Percentiles rank a stretch among this genome's conserved stretches.
Conservation (phyloP, 1,140 invertebrate genomes). For the Adelges cooleyi region DNA sequence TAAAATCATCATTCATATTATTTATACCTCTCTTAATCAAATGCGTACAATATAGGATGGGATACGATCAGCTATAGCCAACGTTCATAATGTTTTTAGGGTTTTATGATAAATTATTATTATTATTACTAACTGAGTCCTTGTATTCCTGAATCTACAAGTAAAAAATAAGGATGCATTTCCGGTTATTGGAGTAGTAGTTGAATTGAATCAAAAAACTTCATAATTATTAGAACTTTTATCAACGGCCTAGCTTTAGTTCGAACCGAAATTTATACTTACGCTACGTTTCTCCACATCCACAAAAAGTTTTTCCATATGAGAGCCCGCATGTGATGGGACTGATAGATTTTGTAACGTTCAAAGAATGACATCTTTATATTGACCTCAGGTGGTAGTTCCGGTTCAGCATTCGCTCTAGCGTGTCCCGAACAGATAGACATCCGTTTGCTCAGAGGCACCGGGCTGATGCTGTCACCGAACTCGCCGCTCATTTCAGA, state of each 20-base stretch:
- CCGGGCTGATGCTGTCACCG: constrained; percentile 62
- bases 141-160: background rate
- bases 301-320: constrained; percentile 85
- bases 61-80: too few relatives aligned
- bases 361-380: constrained; percentile 42
- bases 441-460: constrained; percentile 35
- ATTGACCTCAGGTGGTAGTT: constrained; percentile 49
- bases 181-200: background rate
- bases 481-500: constrained; percentile 72
- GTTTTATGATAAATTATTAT: too few relatives aligned
- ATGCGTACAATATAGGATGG: too few relatives aligned
- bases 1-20: background rate
- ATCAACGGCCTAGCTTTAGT: too few relatives aligned
- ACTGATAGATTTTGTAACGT: constrained; percentile 51
- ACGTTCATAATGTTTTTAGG: too few relatives aligned
- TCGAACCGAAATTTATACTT: constrained; percentile 34
- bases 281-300: constrained; percentile 84
- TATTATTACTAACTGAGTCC: too few relatives aligned
- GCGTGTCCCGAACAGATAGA: constrained; percentile 21
- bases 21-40: too few relatives aligned
- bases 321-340: constrained; percentile 55
- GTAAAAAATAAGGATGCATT: background rate
- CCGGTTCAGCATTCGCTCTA: constrained; percentile 28
- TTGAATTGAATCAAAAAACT: too few relatives aligned
- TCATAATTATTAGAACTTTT: too few relatives aligned